Conservation (phyloP, 2,888 invertebrate genomes). For the Cosmia pyralina region DNA sequence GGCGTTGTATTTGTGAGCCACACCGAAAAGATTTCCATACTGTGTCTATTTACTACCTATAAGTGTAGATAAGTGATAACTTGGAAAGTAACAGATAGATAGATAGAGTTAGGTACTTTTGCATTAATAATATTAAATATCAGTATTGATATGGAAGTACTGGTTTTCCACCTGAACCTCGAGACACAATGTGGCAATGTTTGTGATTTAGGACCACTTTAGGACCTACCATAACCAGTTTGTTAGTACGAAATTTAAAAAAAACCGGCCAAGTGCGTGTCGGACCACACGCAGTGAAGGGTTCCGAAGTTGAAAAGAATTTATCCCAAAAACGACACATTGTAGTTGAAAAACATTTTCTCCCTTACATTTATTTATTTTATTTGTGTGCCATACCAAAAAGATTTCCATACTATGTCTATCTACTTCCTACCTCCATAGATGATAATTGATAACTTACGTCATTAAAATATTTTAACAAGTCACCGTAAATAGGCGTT, state of each 20-base stretch:
- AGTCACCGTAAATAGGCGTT: slow-evolving; percentile 23
- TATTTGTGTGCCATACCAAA: not conserved
- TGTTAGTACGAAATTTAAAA: not conserved
- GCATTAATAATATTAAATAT: too few species aligned
- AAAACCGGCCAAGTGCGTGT: too few species aligned
- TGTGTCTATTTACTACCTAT: too few species aligned
- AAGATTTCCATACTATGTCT: not conserved
- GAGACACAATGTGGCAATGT: not conserved
- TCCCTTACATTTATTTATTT: too few species aligned
- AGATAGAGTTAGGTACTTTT: too few species aligned
- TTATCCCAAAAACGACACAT: too few species aligned
- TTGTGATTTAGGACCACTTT: not conserved
- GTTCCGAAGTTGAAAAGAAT: too few species aligned
- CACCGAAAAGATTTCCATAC: too few species aligned
- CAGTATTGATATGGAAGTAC: not conserved
- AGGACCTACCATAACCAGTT: not conserved
- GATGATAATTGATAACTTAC: slow-evolving; percentile 13
- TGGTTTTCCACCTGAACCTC: not conserved
- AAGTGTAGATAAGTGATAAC: too few species aligned
- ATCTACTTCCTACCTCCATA: too few species aligned
- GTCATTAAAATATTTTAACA: slow-evolving; percentile 32
- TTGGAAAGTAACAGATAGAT: not conserved
- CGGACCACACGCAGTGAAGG: too few species aligned
- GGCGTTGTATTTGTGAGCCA: not conserved
- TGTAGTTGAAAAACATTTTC: too few species aligned